These are phyloP conservation scores for Podarcis siculus DNA, from an alignment of 2,797 vertebrate species.

Conservation along the genomic window DNA sequence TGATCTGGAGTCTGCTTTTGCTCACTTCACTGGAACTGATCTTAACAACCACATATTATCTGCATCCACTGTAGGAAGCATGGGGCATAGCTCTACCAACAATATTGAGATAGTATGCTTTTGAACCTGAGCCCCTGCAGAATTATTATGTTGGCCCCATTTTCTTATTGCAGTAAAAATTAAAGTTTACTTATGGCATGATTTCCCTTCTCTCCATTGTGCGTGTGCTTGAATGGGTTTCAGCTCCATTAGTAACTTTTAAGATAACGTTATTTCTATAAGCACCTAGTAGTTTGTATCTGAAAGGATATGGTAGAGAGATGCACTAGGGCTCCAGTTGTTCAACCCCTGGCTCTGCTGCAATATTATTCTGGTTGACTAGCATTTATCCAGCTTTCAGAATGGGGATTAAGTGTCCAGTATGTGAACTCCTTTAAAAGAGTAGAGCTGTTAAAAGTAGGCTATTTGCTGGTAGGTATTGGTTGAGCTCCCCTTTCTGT, in stretches of 20 bases:
- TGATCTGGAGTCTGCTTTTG: not conserved
- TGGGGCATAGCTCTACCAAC: not conserved
- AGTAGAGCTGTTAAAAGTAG: too few relatives aligned
- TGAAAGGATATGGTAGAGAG: too few relatives aligned
- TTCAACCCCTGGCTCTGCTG: not conserved
- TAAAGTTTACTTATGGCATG: not conserved
- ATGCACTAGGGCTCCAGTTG: not conserved
- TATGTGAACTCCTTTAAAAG: not conserved
- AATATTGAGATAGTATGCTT: not conserved
- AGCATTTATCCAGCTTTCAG: not conserved
- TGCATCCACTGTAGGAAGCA: not conserved
- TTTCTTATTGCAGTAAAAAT: not conserved
- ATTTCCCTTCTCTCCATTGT: not conserved
- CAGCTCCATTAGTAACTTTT: not conserved
- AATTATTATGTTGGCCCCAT: not conserved
- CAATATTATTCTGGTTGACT: not conserved
- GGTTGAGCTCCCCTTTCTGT: too few relatives aligned
- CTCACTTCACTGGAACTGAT: not conserved
- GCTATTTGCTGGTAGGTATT: too few relatives aligned
- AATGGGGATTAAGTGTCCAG: not conserved
- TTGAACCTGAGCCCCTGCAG: not conserved
- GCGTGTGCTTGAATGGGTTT: not conserved
- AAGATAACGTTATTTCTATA: not conserved
- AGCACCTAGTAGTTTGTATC: not conserved
- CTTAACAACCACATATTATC: not conserved